A percentile compares a stretch with the other conserved stretches of the same genome.
These are phyloP conservation scores for Vireo griseus DNA, from an alignment of 2,797 vertebrate genomes.

Conservation along the genomic window DNA sequence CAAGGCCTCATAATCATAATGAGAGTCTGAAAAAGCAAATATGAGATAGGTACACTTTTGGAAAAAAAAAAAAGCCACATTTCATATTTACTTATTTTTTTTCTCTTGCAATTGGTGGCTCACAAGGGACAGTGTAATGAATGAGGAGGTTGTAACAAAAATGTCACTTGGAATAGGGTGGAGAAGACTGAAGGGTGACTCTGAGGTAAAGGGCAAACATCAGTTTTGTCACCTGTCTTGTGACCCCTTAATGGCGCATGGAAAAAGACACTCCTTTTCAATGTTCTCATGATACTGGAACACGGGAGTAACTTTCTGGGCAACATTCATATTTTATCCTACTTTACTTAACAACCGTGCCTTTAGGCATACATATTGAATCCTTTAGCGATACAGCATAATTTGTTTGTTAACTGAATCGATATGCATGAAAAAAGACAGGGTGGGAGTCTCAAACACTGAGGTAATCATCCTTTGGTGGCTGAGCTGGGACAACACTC, in stretches of 20 bases:
- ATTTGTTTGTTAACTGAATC: background rate
- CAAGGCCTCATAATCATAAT: conserved; percentile 25
- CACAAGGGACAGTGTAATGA: background rate
- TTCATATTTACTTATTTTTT: conserved; percentile 11
- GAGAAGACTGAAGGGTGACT: background rate
- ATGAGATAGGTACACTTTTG: background rate
- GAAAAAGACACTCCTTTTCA: background rate
- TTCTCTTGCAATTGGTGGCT: background rate
- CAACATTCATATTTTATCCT: background rate
- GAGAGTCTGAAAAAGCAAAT: conserved; percentile 36
- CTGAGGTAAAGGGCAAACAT: conserved; percentile 2
- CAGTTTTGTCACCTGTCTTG: background rate
- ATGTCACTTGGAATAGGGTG: background rate
- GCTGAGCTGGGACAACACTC: background rate
- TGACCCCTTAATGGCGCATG: background rate
- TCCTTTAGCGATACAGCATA: background rate
- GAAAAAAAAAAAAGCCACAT: background rate
- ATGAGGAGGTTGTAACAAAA: background rate
- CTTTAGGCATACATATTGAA: background rate
- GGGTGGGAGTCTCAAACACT: background rate
- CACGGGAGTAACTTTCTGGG: background rate
- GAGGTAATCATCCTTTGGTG: background rate
- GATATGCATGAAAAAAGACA: background rate
- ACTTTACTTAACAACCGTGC: background rate
- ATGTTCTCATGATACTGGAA: background rate